Evolutionary conservation across 2,888 invertebrate genomes (phyloP).

Genomic region (Lasioglossum zephyrum): DNA sequence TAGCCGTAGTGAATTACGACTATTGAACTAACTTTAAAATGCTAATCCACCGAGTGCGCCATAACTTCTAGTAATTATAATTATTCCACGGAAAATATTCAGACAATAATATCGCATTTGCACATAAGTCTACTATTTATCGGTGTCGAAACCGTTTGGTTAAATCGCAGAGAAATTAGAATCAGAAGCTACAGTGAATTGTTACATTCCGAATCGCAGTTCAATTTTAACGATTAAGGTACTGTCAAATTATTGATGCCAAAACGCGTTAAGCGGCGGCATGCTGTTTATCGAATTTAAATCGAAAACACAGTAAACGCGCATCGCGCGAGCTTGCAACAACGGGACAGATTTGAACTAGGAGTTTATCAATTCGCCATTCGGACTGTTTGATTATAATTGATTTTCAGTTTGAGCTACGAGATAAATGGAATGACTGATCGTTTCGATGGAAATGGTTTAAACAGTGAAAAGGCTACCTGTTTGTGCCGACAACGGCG

Average conservation of each 20-base stretch:
- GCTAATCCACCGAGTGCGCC: not conserved
- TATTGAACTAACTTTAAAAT: not conserved
- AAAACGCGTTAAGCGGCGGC: not conserved
- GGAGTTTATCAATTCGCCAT: constrained; percentile 34
- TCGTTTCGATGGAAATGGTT: constrained; percentile 7
- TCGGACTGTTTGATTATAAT: constrained; percentile 11
- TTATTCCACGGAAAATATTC: not conserved
- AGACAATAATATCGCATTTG: not conserved
- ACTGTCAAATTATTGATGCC: not conserved
- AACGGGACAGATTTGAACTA: constrained; percentile 24
- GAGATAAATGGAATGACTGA: constrained; percentile 18
- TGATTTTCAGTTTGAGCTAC: constrained; percentile 24
- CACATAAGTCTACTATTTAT: not conserved
- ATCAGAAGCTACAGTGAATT: constrained; percentile 1
- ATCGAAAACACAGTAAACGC: not conserved
- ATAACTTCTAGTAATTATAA: not conserved
- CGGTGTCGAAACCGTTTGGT: not conserved
- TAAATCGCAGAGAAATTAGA: not conserved
- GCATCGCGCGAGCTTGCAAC: not conserved
- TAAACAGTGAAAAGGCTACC: constrained; percentile 1
- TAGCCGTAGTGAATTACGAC: not conserved
- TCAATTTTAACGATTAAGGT: not conserved
- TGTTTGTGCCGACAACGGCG: not conserved
- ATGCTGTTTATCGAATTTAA: constrained; percentile 4
- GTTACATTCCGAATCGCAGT: not conserved